Evolutionary conservation across 2,888 invertebrate genomes (phyloP), one percentile per base, ranked within the genome.

Genomic region (Drosophila basisetae): DNA sequence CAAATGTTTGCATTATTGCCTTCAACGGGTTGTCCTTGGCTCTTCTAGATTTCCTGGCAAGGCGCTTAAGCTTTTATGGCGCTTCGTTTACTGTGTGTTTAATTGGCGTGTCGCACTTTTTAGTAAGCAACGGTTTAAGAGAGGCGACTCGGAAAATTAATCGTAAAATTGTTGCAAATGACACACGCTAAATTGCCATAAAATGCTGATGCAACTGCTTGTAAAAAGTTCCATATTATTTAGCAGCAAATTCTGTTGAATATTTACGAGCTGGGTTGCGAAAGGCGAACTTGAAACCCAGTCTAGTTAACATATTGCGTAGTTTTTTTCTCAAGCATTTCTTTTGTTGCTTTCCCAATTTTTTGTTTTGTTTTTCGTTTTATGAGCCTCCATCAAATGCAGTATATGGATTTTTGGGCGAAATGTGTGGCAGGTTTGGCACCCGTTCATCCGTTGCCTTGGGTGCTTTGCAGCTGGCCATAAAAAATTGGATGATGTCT

Each of bases 161-260:
- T 85, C 83, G 78, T 90, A 64, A 88, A 90, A 90, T 65, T 82
- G 85, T 85, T 88, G 89, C 89, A 88, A 79, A 76, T 71, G 83
- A 70, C 83, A 75, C 71, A 62, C 52, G 78, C 62, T 68, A 83
- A 84, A 85, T 83, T 69, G 72, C 68, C 65, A 47, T 55, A 69
- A 80, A 53, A 55, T 63, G 69, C 41, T 60, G 49, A 50, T 43
- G 25, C 30, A 35, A 43, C 39, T 61, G 52, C 58, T 39, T 47
- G 66, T 76, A 73, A 72, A 31, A 56, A 2, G 54, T 68, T 1
- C 22, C 61, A 18, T 35, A 31, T 62, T 62, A 50, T 63, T n/a
- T 68, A 70, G 41, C 59, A 35, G 41, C 43, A 35, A 37, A 41
- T 30, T 39, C 55, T 68, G 67, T 64, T 68, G 63, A 63, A 78